These are phyloP conservation scores for Semotilus atromaculatus DNA, from an alignment of 2,797 vertebrate species.

Conservation along the genomic window DNA sequence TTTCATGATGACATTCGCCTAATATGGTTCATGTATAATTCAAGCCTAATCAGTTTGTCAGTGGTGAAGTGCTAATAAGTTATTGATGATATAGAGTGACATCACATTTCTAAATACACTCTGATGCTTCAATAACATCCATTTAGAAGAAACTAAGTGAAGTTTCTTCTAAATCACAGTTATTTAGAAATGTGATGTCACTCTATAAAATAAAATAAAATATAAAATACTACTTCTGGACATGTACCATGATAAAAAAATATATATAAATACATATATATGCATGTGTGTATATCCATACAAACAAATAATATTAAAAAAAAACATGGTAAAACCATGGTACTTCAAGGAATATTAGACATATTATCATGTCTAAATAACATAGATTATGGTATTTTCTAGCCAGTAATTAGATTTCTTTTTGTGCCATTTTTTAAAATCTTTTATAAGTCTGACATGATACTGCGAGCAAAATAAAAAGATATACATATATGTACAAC, in stretches of 20 bases:
- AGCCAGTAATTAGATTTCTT: not conserved
- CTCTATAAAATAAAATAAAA: too few relatives aligned
- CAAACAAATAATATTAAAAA: not conserved
- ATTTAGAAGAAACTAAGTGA: not conserved
- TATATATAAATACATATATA: too few relatives aligned
- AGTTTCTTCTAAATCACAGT: too few relatives aligned
- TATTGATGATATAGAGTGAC: constrained; percentile 21
- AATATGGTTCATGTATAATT: constrained; percentile 30
- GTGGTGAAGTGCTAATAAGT: constrained; percentile 21
- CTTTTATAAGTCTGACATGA: not conserved
- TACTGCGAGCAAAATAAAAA: not conserved
- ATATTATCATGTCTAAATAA: not conserved
- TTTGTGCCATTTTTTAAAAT: too few relatives aligned
- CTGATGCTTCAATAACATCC: not conserved
- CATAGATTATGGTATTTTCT: too few relatives aligned
- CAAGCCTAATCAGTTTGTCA: constrained; percentile 32
- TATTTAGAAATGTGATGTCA: too few relatives aligned
- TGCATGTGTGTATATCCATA: too few relatives aligned
- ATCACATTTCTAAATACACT: constrained; percentile 31
- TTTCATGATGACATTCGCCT: not conserved
- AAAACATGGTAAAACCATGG: not conserved
- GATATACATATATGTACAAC: not conserved
- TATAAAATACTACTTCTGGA: not conserved
- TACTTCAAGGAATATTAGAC: not conserved
- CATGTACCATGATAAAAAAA: not conserved